Base-by-base conservation (phyloP, 1,140 invertebrate species). In the Lepidotrigona ventralis region DNA sequence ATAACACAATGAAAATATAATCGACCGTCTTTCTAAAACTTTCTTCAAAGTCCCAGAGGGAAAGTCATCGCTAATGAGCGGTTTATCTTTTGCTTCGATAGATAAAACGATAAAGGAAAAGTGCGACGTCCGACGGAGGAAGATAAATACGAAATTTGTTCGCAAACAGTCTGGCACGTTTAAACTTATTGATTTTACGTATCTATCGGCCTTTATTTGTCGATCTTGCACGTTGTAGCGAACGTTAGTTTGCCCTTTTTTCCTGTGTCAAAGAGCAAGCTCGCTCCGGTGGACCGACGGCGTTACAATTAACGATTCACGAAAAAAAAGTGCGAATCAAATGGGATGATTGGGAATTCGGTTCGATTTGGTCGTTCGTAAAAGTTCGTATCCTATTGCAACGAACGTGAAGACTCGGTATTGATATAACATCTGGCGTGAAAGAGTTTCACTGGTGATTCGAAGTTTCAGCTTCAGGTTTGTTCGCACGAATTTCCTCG, bases 221-320 rank as follows among this genome's bases (percentile, higher is more conserved):
- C 79, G 21, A 21, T 69, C 17, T n/a, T 51, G 6, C 21, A 29
- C 26, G 1, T 19, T 26, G 19, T 60, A 60, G 12, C 33, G 33
- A n/a, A 33, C 33, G 33, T n/a, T 54, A 46, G 58, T 64, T 66
- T 72, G 17, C 23, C 56, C 11, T 21, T 74, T 54, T 72, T 14
- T 58, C 4, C 19, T 51, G 23, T 64, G n/a, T 58, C 63, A 58
- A 81, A 68, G 19, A 66, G 12, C n/a, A 54, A 17, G 23, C 51
- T 51, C 60, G 19, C 15, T 26, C 1, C 60, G 3, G 5, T 21
- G 26, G 19, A 26, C 9, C 9, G 19, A 23, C 33, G 51, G 3
- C 2, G 11, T 9, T 53, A 29, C 75, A 58, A 81, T 81, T 75
- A 81, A 66, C 51, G 73, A 81, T 75, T 46, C n/a, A 63, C 29